These are phyloP conservation scores for Invenusta paracnida DNA, from an alignment of 2,888 invertebrate genomes.

Conservation along the genomic window DNA sequence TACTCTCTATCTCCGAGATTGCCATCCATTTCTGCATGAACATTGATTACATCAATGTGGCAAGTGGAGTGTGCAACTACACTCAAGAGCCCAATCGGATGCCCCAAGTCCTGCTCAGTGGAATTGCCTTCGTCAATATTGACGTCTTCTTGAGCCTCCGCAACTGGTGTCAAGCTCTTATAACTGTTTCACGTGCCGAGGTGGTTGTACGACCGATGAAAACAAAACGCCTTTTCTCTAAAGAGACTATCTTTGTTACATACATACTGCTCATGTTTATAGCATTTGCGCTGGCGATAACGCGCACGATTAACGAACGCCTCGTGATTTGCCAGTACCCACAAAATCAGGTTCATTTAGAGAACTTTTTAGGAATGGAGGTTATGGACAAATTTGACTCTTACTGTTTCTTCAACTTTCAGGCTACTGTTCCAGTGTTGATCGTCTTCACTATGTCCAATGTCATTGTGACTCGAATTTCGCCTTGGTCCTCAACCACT, in stretches of 20 bases:
- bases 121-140: not conserved
- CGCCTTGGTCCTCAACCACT: not conserved
- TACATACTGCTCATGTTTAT: not conserved
- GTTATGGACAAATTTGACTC: slow-evolving; percentile 2
- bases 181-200: not conserved
- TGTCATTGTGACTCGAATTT: not conserved
- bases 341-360: slow-evolving; percentile 10
- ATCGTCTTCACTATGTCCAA: slow-evolving; percentile 8
- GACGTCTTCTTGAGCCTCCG: not conserved
- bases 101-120: not conserved
- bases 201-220: not conserved
- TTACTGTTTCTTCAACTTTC: slow-evolving; percentile 11
- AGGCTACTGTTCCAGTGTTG: not conserved
- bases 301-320: not conserved
- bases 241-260: not conserved
- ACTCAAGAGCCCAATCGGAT: not conserved
- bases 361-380: not conserved
- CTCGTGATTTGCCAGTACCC: not conserved
- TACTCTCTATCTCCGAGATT: not conserved
- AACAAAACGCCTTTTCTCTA: not conserved
- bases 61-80: not conserved
- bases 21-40: not conserved
- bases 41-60: not conserved
- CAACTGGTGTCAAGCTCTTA: slow-evolving; percentile 27
- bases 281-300: not conserved